Evolutionary conservation across 2,888 invertebrate genomes (phyloP), one percentile per base, ranked within the genome.

Genomic region (Ophion ellenae): DNA sequence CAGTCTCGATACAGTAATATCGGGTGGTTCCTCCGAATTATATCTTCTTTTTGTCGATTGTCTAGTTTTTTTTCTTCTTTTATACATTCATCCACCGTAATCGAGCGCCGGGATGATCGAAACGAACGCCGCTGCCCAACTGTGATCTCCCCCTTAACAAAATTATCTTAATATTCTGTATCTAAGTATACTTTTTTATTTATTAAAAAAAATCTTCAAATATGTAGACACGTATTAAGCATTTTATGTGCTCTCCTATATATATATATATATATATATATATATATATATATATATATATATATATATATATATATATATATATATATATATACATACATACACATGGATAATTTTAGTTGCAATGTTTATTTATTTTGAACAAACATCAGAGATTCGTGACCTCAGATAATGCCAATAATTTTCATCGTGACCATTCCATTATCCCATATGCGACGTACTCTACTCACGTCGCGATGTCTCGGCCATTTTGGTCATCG

Each of bases 21-120:
- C 90, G 86, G 88, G 89, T 80, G 67, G 32, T 88, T 36, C 70
- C 63, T 53, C 70, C 91, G 90, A 91, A 91, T 91, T 91, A 91
- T 89, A 85, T 85, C n/a, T 90, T 90, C 88, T 89, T 89, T 80
- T 69, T 45, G 20, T 79, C 28, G 17, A 45, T 69, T 63, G 9
- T 57, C 53, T 76, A 47, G 14, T 14, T 10, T 47, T 47, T 47
- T 47, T 47, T 47, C 14, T 75, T 59, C n/a, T 47, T 47, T 11
- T 47, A 0, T 47, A 11, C 14, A 36, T 74, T 74, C 32, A 67
- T 84, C 70, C 47, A 45, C 67, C 81, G 86, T 69, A 77, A 86
- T 85, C 89, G 88, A 86, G 17, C 40, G 40, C 36, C 66, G 5
- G 17, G 32, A 28, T 2, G 28, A 17, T 89, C 87, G 87, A 87